phyloP scores from a whole-genome alignment of 1,140 invertebrate species.

The Venturia canescens region DNA sequence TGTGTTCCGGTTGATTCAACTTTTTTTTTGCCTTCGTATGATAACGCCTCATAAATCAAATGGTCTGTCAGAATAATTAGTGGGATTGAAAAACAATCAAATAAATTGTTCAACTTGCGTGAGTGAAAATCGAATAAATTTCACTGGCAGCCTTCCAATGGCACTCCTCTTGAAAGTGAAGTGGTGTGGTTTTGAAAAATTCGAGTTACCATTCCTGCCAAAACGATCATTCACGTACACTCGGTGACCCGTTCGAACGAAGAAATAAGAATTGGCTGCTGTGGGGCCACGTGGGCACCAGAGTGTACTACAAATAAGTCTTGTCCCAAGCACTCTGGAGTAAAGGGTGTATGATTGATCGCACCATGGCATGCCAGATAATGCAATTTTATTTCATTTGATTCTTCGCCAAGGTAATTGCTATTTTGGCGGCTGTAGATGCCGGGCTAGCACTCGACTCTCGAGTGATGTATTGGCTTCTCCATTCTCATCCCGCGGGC shows the following conservation, averaged over 20 bases:
- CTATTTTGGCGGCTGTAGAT: conserved; percentile 72
- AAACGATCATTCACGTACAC: conserved; percentile 15
- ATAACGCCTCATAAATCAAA: too few species aligned
- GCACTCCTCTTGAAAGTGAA: too few species aligned
- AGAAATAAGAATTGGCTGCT: conserved; percentile 31
- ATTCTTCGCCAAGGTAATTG: conserved; percentile 75
- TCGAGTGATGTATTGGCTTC: conserved; percentile 73
- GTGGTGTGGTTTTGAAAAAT: too few species aligned
- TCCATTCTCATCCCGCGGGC: conserved; percentile 31
- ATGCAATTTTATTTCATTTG: conserved; percentile 78
- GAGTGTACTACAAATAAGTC: conserved; percentile 34
- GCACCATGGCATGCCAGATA: conserved; percentile 74
- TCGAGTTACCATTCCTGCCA: too few species aligned
- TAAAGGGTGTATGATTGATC: conserved; percentile 76
- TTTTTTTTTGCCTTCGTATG: too few species aligned
- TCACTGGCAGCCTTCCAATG: too few species aligned
- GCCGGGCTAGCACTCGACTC: conserved; percentile 63
- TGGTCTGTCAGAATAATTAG: too few species aligned
- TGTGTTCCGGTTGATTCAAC: too few species aligned
- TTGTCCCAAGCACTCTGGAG: conserved; percentile 42
- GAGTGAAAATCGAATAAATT: too few species aligned
- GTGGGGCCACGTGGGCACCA: background rate
- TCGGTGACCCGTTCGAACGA: conserved; percentile 12
- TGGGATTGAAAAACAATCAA: too few species aligned
- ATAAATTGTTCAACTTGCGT: too few species aligned